Percentiles rank a stretch among this genome's conserved stretches.
These are phyloP conservation scores for Rhineura floridana DNA, from an alignment of 2,113 vertebrate genomes.

Conservation along the genomic window DNA sequence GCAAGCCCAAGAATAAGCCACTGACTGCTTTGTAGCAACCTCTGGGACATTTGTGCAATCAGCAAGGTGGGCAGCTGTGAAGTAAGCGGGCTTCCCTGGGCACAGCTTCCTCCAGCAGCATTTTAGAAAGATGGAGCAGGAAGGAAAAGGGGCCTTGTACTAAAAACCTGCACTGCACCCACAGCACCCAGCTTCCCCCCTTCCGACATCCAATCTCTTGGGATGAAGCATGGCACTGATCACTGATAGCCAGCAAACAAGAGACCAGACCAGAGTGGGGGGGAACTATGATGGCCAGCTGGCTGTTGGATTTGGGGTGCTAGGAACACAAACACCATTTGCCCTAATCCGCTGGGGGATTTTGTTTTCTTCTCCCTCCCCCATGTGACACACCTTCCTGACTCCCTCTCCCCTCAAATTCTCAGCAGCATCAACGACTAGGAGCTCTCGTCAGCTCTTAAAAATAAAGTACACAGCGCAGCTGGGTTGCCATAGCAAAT, in stretches of 20 bases:
- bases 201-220: too few species aligned
- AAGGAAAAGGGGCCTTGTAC: background rate
- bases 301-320: background rate
- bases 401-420: too few species aligned
- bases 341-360: background rate
- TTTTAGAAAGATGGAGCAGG: background rate
- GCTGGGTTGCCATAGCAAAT: too few species aligned
- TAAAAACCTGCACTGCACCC: background rate
- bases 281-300: background rate
- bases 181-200: background rate
- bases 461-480: background rate
- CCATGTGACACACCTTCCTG: too few species aligned
- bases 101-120: background rate
- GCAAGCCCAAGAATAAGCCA: conserved; percentile 84
- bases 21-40: conserved; percentile 79
- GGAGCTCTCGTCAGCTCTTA: background rate
- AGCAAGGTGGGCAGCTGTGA: conserved; percentile 58
- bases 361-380: too few species aligned
- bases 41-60: conserved; percentile 62
- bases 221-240: background rate
- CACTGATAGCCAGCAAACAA: too few species aligned
- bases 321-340: background rate
- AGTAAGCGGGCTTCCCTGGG: too few species aligned
- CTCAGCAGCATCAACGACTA: background rate
- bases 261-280: background rate